Conservation (phyloP, 2,797 vertebrate species). For the Pangasius krempfi region DNA sequence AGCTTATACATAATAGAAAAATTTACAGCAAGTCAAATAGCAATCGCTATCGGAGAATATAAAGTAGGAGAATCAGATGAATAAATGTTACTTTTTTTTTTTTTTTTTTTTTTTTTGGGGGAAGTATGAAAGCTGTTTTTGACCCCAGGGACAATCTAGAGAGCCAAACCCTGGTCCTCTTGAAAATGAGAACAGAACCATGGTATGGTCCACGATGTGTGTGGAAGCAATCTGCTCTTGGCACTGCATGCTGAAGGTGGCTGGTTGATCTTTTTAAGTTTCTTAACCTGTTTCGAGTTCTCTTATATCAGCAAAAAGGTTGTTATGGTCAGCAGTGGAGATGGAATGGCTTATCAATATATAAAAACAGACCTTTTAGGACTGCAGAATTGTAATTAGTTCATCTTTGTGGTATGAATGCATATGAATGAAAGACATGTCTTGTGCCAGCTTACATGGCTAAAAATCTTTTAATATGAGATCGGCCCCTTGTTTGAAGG, state of each 20-base stretch:
- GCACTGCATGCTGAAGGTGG: too few species aligned
- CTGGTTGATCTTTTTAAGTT: neutral
- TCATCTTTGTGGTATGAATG: too few species aligned
- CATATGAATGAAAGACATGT: neutral
- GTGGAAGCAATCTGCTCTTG: too few species aligned
- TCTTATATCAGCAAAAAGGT: neutral
- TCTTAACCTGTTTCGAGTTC: neutral
- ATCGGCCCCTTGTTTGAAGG: neutral
- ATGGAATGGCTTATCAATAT: neutral
- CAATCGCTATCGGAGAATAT: neutral
- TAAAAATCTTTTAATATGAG: neutral
- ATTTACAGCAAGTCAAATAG: neutral
- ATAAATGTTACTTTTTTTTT: too few species aligned
- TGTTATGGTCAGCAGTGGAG: neutral
- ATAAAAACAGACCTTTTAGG: neutral
- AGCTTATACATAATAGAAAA: neutral
- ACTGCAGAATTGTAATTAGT: too few species aligned
- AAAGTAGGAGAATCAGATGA: too few species aligned
- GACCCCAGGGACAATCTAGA: neutral
- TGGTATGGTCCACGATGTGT: neutral
- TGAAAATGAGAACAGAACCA: neutral
- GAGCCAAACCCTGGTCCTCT: neutral
- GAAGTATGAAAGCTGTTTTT: too few species aligned
- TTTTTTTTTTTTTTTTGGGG: too few species aligned
- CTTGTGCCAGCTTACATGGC: neutral